A percentile compares a stretch with the other conserved stretches of the same genome.
phyloP scores from a whole-genome alignment of 2,797 vertebrate species.

The Chelonia mydas region DNA sequence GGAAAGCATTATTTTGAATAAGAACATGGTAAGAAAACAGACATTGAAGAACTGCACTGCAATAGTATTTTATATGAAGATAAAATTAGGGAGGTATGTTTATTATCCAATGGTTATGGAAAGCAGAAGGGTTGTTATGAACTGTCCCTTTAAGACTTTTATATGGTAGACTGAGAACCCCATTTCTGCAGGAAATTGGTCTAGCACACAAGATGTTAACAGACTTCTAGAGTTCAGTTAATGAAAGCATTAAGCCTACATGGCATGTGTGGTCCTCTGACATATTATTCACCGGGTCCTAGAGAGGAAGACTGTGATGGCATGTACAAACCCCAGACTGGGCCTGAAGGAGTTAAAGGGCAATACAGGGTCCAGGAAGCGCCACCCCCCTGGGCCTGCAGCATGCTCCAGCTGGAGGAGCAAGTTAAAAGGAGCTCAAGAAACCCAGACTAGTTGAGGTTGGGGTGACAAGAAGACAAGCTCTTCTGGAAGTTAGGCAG shows the following conservation, averaged over 20 bases:
- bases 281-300: rapidly evolving
- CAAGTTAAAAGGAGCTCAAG: too few relatives aligned
- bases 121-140: neutral
- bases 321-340: too few relatives aligned
- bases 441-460: too few relatives aligned
- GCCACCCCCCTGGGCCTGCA: too few relatives aligned
- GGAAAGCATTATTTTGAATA: neutral
- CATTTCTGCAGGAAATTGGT: neutral
- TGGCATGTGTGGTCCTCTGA: neutral
- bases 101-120: neutral
- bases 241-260: neutral
- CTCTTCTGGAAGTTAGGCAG: too few relatives aligned
- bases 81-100: neutral
- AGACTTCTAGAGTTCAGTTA: neutral
- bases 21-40: neutral
- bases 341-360: too few relatives aligned
- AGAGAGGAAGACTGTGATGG: too few relatives aligned
- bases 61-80: neutral
- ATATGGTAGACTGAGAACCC: neutral
- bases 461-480: too few relatives aligned
- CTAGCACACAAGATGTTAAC: neutral
- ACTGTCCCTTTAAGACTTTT: neutral
- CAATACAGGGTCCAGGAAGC: too few relatives aligned
- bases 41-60: neutral
- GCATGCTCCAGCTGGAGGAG: too few relatives aligned